A percentile compares a stretch with the other conserved stretches of the same genome.
Conservation (phyloP, 2,888 invertebrate species). For the Reticulitermes lucifugus region DNA sequence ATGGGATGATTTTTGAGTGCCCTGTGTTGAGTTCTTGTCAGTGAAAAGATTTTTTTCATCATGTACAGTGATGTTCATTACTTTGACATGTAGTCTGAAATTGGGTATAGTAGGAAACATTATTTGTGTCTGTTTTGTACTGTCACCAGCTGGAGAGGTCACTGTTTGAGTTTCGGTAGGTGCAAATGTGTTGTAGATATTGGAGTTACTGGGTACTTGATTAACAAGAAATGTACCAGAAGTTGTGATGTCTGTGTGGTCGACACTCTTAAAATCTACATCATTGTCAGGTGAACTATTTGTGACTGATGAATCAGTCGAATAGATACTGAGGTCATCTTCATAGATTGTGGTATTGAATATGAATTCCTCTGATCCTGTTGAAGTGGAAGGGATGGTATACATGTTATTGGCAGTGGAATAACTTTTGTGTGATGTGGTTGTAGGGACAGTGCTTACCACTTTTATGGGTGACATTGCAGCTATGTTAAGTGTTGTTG, state of each 20-base stretch:
- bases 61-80: not conserved
- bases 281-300: not conserved
- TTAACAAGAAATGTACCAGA: not conserved
- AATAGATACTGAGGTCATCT: not conserved
- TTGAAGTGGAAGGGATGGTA: not conserved
- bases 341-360: not conserved
- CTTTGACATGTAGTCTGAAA: not conserved
- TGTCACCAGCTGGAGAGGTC: not conserved
- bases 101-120: not conserved
- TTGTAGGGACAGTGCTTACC: not conserved
- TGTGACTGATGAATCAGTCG: not conserved
- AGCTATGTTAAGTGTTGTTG: too few species aligned
- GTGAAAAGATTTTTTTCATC: not conserved
- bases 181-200: not conserved
- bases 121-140: not conserved
- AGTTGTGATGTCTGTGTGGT: not conserved
- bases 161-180: not conserved
- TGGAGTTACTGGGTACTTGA: not conserved
- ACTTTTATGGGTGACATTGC: not conserved
- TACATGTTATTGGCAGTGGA: not conserved
- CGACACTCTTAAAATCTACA: too few species aligned
- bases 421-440: not conserved
- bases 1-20: not conserved
- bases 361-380: not conserved
- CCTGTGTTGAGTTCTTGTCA: not conserved